These are phyloP conservation scores for Lysandra coridon DNA, from an alignment of 2,888 invertebrate genomes.

Conservation along the genomic window DNA sequence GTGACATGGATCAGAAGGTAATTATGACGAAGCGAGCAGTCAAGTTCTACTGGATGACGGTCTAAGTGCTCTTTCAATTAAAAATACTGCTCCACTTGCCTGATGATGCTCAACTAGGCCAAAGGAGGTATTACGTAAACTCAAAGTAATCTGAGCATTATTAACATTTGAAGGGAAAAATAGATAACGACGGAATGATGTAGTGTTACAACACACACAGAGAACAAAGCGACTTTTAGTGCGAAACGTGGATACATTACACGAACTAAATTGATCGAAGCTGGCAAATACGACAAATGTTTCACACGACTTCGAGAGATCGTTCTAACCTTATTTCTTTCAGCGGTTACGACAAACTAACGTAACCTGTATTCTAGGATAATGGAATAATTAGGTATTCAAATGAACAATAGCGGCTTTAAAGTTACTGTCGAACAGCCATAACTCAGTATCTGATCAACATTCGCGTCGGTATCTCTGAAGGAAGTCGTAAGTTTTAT, in stretches of 20 bases:
- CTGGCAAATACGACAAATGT: slow-evolving; percentile 24
- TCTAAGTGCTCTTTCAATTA: slow-evolving; percentile 4
- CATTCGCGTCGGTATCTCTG: neutral
- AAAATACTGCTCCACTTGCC: slow-evolving; percentile 7
- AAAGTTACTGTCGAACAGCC: neutral
- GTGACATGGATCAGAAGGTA: neutral
- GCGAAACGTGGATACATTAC: slow-evolving; percentile 33
- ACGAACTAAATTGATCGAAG: slow-evolving; percentile 29
- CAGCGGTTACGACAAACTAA: slow-evolving; percentile 4
- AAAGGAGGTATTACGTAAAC: slow-evolving; percentile 27
- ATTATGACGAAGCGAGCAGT: neutral
- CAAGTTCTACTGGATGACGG: neutral
- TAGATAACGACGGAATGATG: slow-evolving; percentile 30
- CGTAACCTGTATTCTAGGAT: neutral
- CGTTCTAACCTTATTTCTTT: slow-evolving; percentile 19
- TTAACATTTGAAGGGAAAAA: slow-evolving; percentile 27
- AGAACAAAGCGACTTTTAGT: slow-evolving; percentile 32
- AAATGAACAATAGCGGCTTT: neutral
- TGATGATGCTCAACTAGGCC: slow-evolving; percentile 12
- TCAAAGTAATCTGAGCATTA: slow-evolving; percentile 21
- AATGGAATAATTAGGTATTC: slow-evolving; percentile 12
- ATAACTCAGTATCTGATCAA: neutral
- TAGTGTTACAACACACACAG: slow-evolving; percentile 29
- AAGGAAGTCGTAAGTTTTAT: slow-evolving; percentile 17
- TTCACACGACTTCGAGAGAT: slow-evolving; percentile 22